phyloP scores from a whole-genome alignment of 2,888 invertebrate genomes.

The Epiblema foenella region DNA sequence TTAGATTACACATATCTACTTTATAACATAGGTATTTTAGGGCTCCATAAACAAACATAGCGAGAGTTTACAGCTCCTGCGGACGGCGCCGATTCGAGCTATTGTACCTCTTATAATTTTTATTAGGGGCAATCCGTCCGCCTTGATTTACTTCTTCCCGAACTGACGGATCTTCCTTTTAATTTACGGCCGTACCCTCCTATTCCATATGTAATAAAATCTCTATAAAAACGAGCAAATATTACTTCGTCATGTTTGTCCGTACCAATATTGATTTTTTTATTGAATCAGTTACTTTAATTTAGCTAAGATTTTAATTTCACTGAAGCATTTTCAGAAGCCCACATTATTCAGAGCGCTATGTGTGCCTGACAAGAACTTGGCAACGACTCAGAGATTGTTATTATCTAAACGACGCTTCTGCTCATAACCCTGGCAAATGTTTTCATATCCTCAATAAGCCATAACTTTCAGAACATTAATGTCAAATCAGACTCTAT shows the following conservation, averaged over 20 bases:
- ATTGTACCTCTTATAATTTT: constrained; percentile 85
- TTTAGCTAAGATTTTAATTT: constrained; percentile 2
- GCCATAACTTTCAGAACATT: constrained; percentile 70
- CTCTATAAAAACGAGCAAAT: constrained; percentile 80
- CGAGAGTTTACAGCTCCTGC: constrained; percentile 82
- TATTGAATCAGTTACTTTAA: background rate
- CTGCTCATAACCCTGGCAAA: constrained; percentile 77
- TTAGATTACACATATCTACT: constrained; percentile 84
- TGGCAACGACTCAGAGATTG: constrained; percentile 77
- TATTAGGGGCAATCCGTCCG: constrained; percentile 84
- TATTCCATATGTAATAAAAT: constrained; percentile 79
- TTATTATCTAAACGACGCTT: constrained; percentile 76
- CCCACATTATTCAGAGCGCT: constrained; percentile 26
- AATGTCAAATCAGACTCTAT: constrained; percentile 64
- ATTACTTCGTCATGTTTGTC: constrained; percentile 64
- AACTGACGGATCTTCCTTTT: constrained; percentile 84
- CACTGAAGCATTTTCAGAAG: constrained; percentile 22
- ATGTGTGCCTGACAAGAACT: constrained; percentile 48
- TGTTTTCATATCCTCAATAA: constrained; percentile 71
- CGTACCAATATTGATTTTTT: constrained; percentile 46
- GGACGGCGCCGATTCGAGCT: constrained; percentile 78
- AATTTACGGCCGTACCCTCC: constrained; percentile 82
- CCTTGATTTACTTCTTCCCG: constrained; percentile 84
- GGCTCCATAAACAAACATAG: constrained; percentile 84
- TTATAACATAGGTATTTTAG: constrained; percentile 82